phyloP scores from a whole-genome alignment of 64 coral and sea anemone species.

The Stylophora pistillata region DNA sequence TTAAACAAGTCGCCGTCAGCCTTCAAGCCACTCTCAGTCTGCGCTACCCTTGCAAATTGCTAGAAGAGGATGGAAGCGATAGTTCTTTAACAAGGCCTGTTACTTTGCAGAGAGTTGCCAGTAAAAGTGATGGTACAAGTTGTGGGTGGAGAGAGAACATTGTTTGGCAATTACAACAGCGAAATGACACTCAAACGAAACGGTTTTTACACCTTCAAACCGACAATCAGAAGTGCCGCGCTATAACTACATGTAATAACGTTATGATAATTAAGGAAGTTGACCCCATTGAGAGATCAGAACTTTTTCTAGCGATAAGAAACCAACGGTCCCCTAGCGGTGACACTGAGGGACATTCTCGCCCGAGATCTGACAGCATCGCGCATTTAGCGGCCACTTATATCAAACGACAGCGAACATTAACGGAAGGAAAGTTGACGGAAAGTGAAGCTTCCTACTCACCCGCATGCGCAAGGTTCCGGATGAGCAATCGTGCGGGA shows the following conservation, averaged over 20 bases:
- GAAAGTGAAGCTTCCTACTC: conserved; percentile 44
- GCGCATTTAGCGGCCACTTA: conserved; percentile 65
- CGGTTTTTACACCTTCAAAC: conserved; percentile 69
- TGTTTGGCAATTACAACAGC: conserved; percentile 68
- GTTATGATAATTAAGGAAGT: conserved; percentile 24
- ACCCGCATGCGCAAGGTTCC: conserved; percentile 27
- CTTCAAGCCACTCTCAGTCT: background rate
- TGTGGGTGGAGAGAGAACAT: conserved; percentile 87
- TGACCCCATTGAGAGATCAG: conserved; percentile 36
- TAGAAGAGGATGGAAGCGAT: background rate
- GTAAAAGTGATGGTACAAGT: background rate
- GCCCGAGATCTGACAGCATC: conserved; percentile 48
- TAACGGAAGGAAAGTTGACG: conserved; percentile 13
- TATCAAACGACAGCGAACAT: conserved; percentile 34
- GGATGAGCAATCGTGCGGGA: background rate
- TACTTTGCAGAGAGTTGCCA: background rate
- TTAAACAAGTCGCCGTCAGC: background rate
- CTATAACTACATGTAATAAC: conserved; percentile 1
- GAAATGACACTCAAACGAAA: conserved; percentile 67
- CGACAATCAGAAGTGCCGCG: conserved; percentile 35
- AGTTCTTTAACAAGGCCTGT: background rate
- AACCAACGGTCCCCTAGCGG: conserved; percentile 31
- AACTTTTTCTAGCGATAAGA: conserved; percentile 72
- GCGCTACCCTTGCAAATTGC: background rate
- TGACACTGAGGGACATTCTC: background rate